phyloP scores from a whole-genome alignment of 2,113 vertebrate genomes.

The Python bivittatus region DNA sequence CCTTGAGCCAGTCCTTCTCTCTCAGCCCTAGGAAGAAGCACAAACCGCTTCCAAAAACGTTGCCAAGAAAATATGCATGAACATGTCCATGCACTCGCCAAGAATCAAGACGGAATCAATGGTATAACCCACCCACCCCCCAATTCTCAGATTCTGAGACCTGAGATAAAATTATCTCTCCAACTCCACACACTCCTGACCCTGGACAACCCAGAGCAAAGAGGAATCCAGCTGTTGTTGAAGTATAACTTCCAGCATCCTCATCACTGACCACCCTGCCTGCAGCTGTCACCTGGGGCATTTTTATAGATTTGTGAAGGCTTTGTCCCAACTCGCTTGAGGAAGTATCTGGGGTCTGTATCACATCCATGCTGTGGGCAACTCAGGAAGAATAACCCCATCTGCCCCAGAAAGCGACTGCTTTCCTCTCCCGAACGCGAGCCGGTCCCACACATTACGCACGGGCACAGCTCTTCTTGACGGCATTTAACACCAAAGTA shows the following conservation, averaged over 20 bases:
- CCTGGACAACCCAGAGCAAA: not conserved
- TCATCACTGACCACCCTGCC: not conserved
- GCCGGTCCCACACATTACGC: not conserved
- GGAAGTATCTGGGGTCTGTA: not conserved
- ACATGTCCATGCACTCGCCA: not conserved
- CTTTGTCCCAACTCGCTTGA: not conserved
- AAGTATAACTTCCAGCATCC: not conserved
- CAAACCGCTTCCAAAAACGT: not conserved
- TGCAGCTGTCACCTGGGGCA: not conserved
- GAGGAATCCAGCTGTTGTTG: not conserved
- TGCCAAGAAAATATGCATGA: not conserved
- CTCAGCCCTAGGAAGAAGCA: not conserved
- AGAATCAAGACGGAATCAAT: not conserved
- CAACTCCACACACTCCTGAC: not conserved
- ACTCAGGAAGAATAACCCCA: not conserved
- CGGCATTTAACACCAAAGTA: constrained; percentile 41
- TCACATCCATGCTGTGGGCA: not conserved
- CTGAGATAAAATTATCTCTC: not conserved
- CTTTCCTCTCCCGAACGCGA: not conserved
- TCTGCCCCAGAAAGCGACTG: not conserved
- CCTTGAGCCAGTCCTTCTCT: not conserved
- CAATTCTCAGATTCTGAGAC: not conserved
- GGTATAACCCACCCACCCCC: not conserved
- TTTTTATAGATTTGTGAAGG: not conserved
- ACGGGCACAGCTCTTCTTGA: not conserved